Base-by-base conservation (phyloP, 2,113 vertebrate genomes). In the Brachyhypopomus occidentalis region DNA sequence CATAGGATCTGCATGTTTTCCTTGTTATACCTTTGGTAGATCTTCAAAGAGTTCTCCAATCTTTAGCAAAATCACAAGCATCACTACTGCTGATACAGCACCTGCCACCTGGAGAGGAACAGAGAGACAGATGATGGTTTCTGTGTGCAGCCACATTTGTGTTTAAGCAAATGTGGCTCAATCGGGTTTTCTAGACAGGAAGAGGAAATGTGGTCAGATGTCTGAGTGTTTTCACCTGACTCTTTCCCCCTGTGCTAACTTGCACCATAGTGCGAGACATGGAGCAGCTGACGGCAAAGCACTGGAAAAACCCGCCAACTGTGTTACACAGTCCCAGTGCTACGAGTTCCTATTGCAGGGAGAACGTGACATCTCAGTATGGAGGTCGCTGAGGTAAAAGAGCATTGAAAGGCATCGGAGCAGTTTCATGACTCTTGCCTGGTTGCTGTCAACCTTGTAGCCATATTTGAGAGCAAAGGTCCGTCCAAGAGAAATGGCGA, bases 371-470 rank as follows among this genome's bases (percentile, higher is more conserved):
- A n/a, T 22, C 36, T 66, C 27, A 77, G 5, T 14, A 55, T 27
- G 59, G 58, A 22, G 20, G 2, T 58, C 14, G 56, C 14, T 17
- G 14, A 1, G 2, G n/a, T 38, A 59, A 67, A 55, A 19, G 6
- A 30, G 1, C 9, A 3, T 41, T 41, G 9, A 41, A 41, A 41
- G 41, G 5, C 2, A 41, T 41, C 2, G 5, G 30, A 30, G 30
- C 30, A 41, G 9, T 41, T 79, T 79, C 9, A 62, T 0, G 20
- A 59, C 5, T 71, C 85, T 84, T 88, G 97, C 98, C 95, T 99
- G 97, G 89, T 96, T 99, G 90, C 96, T 97, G 89, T 99, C 95
- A 85, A 99, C 96, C 72, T 93, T 95, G 93, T 99, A 99, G 76
- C 96, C 96, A 0, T 99, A 96, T 88, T 96, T 97, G 16, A 98